phyloP scores from a whole-genome alignment of 2,113 vertebrate genomes.

The Arenaria interpres region DNA sequence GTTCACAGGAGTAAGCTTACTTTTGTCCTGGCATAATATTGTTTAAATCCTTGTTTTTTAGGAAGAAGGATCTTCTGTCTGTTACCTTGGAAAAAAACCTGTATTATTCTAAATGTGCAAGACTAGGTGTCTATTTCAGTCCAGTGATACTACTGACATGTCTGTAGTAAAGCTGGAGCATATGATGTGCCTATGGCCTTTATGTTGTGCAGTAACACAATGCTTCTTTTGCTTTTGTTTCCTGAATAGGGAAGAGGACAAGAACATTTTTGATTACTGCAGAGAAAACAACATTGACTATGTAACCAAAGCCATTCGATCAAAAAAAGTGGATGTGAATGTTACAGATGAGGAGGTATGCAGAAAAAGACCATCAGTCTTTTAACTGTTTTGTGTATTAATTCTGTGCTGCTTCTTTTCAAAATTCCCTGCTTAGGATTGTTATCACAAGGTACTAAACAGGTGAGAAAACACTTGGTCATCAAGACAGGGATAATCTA shows the following conservation, averaged over 20 bases:
- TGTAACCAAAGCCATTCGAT: conserved; percentile 87
- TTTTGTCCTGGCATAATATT: background rate
- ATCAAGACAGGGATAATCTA: background rate
- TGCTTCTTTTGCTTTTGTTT: conserved; percentile 42
- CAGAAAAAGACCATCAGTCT: background rate
- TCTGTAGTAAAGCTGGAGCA: background rate
- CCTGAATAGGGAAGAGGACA: conserved; percentile 92
- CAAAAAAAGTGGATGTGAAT: conserved; percentile 89
- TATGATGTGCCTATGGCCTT: background rate
- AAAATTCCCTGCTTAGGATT: background rate
- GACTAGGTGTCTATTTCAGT: background rate
- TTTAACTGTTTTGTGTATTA: background rate
- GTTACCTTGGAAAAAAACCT: background rate
- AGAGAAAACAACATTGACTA: conserved; percentile 95
- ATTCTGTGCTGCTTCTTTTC: background rate
- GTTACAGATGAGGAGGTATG: conserved; percentile 93
- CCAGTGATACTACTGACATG: background rate
- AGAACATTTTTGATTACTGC: conserved; percentile 98
- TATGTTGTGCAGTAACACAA: conserved; percentile 21
- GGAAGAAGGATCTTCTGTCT: background rate
- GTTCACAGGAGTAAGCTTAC: background rate
- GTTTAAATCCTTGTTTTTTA: background rate
- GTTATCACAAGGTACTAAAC: background rate
- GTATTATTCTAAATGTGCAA: background rate
- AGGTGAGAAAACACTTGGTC: background rate